A percentile compares a stretch with the other conserved stretches of the same genome.
Conservation (phyloP, 2,113 vertebrate species). For the Centropus bengalensis region DNA sequence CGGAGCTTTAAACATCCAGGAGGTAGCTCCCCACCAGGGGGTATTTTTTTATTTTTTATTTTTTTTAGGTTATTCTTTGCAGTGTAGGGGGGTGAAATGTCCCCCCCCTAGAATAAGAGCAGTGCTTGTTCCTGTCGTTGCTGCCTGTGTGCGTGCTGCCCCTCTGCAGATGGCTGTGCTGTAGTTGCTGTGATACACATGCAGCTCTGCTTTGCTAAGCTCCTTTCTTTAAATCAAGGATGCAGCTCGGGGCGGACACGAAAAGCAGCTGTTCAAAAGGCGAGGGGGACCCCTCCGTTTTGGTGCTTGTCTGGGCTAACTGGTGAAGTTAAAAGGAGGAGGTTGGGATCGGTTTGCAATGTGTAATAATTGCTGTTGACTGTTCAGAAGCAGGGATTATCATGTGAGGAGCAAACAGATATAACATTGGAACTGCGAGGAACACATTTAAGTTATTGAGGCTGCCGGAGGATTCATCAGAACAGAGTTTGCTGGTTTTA, state of each 20-base stretch:
- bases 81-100: not conserved
- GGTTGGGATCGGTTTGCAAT: not conserved
- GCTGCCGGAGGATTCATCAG: not conserved
- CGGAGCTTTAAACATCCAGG: rapidly evolving
- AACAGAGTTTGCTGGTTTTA: not conserved
- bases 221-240: not conserved
- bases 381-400: not conserved
- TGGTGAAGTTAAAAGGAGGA: not conserved
- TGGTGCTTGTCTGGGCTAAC: not conserved
- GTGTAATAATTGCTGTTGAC: not conserved
- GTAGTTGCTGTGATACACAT: not conserved
- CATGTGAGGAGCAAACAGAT: not conserved
- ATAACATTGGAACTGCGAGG: not conserved
- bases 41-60: not conserved
- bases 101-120: not conserved
- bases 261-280: not conserved
- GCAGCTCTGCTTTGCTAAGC: not conserved
- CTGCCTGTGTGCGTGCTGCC: not conserved
- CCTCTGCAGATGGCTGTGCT: not conserved
- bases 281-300: not conserved
- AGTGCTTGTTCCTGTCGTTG: not conserved
- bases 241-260: rapidly evolving
- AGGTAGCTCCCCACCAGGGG: not conserved
- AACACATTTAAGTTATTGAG: not conserved
- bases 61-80: not conserved